Evolutionary conservation across 2,113 vertebrate genomes (phyloP).

Genomic region (Aegithalos caudatus): DNA sequence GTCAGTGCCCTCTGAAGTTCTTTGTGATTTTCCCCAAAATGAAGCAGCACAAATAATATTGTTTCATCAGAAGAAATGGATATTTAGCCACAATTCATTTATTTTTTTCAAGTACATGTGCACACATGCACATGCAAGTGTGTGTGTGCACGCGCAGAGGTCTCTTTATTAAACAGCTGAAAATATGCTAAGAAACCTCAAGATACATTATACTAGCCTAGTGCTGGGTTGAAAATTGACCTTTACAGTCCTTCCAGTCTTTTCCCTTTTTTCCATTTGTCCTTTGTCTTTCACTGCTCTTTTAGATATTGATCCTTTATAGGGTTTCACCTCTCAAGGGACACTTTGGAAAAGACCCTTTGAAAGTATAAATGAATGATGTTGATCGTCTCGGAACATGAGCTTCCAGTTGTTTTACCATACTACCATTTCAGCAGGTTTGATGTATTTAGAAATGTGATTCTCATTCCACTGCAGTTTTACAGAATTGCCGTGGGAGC

Average conservation of each 20-base stretch:
- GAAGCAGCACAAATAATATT: background rate
- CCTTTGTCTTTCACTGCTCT: background rate
- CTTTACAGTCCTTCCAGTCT: conserved; percentile 1
- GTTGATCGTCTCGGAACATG: background rate
- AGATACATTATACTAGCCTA: background rate
- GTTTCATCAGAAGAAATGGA: background rate
- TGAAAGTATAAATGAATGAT: background rate
- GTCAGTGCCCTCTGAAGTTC: background rate
- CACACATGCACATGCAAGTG: accelerated
- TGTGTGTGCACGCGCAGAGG: background rate
- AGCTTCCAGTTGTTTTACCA: background rate
- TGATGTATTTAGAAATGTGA: background rate
- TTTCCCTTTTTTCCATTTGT: background rate
- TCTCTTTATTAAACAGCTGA: background rate
- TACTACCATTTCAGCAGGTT: background rate
- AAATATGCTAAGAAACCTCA: background rate
- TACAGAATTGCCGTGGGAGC: background rate
- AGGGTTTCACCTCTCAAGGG: background rate
- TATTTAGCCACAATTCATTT: background rate
- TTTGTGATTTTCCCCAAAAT: background rate
- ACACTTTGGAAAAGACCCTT: background rate
- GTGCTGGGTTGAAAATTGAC: conserved; percentile 1
- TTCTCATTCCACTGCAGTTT: background rate
- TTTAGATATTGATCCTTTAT: conserved; percentile 3
- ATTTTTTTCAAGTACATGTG: background rate